Conservation (phyloP, 2,888 invertebrate genomes). For the Ophion obscuratus region DNA sequence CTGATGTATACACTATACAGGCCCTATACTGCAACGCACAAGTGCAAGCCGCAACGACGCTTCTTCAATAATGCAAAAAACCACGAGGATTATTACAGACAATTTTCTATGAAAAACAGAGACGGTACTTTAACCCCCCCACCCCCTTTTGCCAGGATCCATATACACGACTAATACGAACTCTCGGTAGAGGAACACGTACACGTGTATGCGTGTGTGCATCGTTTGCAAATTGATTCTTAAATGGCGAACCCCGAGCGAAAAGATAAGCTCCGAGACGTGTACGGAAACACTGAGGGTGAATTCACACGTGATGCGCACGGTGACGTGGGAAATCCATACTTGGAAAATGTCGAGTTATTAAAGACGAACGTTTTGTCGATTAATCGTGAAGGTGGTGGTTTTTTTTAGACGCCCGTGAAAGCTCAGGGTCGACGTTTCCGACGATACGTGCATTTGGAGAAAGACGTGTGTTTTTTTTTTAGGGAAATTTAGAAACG, state of each 20-base stretch:
- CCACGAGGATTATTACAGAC: slow-evolving; percentile 64
- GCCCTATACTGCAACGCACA: slow-evolving; percentile 48
- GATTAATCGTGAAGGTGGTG: neutral
- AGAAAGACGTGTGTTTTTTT: too few species aligned
- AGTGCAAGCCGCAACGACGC: slow-evolving; percentile 60
- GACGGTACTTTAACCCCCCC: slow-evolving; percentile 52
- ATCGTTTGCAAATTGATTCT: slow-evolving; percentile 45
- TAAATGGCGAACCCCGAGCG: slow-evolving; percentile 22
- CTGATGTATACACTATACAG: slow-evolving; percentile 6
- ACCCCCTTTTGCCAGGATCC: neutral
- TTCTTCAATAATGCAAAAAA: slow-evolving; percentile 66
- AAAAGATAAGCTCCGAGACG: slow-evolving; percentile 11
- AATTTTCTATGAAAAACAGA: slow-evolving; percentile 64
- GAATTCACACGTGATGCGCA: neutral
- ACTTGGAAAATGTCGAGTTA: neutral
- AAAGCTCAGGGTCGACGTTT: too few species aligned
- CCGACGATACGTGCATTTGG: too few species aligned
- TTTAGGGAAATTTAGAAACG: too few species aligned
- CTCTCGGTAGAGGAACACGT: slow-evolving; percentile 12
- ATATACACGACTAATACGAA: slow-evolving; percentile 2
- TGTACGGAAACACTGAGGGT: neutral
- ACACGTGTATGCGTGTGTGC: neutral
- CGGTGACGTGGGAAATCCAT: neutral
- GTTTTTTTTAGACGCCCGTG: neutral
- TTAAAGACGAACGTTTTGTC: neutral